phyloP scores from a whole-genome alignment of 1,140 invertebrate genomes.

The Drosophila tristis region DNA sequence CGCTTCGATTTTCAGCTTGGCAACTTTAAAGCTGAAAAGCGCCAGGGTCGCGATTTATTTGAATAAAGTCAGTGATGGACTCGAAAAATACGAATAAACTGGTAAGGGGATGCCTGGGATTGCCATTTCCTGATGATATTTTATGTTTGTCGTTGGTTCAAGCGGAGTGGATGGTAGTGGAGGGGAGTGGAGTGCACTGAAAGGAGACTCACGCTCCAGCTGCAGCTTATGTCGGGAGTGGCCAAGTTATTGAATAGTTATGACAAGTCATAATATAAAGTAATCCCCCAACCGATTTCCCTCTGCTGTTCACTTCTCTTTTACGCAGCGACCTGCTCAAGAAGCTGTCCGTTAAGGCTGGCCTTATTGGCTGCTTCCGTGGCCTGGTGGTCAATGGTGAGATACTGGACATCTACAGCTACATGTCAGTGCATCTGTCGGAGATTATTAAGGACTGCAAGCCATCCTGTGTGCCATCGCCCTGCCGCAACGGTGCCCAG shows the following conservation, averaged over 20 bases:
- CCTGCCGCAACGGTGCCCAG: slow-evolving; percentile 94
- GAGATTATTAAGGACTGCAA: slow-evolving; percentile 97
- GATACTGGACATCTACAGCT: slow-evolving; percentile 95
- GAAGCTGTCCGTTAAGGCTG: slow-evolving; percentile 92
- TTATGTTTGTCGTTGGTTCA: slow-evolving; percentile 21
- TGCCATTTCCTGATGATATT: slow-evolving; percentile 21
- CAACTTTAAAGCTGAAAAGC: slow-evolving; percentile 43
- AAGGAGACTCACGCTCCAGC: neutral
- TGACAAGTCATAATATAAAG: slow-evolving; percentile 62
- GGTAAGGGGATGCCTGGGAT: slow-evolving; percentile 5
- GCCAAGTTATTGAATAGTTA: slow-evolving; percentile 74
- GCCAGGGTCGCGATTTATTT: slow-evolving; percentile 64
- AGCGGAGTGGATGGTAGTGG: neutral
- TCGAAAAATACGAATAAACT: slow-evolving; percentile 4
- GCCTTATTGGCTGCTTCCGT: slow-evolving; percentile 96
- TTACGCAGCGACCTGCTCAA: slow-evolving; percentile 90
- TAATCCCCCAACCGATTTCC: slow-evolving; percentile 40
- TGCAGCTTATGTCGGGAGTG: slow-evolving; percentile 35
- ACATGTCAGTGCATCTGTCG: slow-evolving; percentile 95
- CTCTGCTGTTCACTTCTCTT: neutral
- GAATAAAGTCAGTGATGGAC: slow-evolving; percentile 62
- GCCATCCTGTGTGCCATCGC: slow-evolving; percentile 96
- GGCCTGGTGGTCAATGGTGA: slow-evolving; percentile 96
- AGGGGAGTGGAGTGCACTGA: neutral
- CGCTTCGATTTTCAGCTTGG: slow-evolving; percentile 53